Conservation (phyloP, 2,888 invertebrate genomes). For the Archips crataeganus region DNA sequence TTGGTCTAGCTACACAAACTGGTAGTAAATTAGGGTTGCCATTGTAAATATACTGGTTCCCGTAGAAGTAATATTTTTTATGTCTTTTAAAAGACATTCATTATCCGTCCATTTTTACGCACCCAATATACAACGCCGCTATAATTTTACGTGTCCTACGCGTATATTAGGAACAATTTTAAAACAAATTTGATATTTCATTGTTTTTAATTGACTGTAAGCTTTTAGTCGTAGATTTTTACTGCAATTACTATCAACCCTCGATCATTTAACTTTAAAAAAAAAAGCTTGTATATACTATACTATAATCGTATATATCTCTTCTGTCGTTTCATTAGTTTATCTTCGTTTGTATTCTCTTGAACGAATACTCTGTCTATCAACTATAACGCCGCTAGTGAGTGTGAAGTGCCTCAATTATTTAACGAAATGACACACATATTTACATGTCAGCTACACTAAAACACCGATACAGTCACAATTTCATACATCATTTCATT, state of each 20-base stretch:
- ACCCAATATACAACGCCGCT: background rate
- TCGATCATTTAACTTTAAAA: background rate
- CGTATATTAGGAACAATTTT: background rate
- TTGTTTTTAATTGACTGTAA: background rate
- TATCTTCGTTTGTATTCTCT: constrained; percentile 49
- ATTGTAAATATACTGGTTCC: background rate
- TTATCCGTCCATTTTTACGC: background rate
- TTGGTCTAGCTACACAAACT: background rate
- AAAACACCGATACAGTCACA: constrained; percentile 21
- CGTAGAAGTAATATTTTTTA: background rate
- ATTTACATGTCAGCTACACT: constrained; percentile 44
- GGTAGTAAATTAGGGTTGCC: constrained; percentile 11
- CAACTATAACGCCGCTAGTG: constrained; percentile 57
- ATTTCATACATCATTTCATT: constrained; percentile 43
- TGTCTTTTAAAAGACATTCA: background rate
- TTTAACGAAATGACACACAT: constrained; percentile 54
- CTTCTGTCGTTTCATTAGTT: constrained; percentile 43
- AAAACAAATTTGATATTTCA: background rate
- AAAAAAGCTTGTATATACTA: constrained; percentile 14
- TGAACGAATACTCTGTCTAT: constrained; percentile 29
- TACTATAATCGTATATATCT: constrained; percentile 23
- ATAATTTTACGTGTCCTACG: background rate
- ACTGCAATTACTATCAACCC: background rate
- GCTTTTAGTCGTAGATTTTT: background rate
- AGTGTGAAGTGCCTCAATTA: constrained; percentile 54